Conservation (phyloP, 2,888 invertebrate genomes). For the Synanthedon formicaeformis region DNA sequence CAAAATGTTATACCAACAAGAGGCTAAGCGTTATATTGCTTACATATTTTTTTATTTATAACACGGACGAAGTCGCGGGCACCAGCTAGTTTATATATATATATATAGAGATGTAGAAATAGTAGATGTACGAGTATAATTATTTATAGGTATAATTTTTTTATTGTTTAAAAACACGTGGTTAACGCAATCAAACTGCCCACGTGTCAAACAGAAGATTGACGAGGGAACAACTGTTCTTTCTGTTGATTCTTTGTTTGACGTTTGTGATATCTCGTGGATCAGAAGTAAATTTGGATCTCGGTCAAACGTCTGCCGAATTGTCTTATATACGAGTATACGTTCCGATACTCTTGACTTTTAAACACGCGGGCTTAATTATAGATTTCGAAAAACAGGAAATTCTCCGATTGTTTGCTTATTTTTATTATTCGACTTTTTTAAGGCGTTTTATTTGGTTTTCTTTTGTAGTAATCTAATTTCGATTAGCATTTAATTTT, state of each 20-base stretch:
- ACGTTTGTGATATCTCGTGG: constrained; percentile 21
- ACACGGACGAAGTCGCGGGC: too few species aligned
- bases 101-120: too few species aligned
- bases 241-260: constrained; percentile 20
- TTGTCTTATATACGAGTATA: constrained; percentile 9
- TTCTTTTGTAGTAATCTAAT: too few species aligned
- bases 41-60: too few species aligned
- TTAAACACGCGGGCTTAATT: background rate
- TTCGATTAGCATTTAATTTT: too few species aligned
- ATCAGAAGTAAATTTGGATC: constrained; percentile 34
- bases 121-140: too few species aligned
- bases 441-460: too few species aligned
- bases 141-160: background rate
- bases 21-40: too few species aligned
- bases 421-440: background rate
- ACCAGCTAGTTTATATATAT: too few species aligned
- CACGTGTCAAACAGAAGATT: constrained; percentile 28
- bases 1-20: too few species aligned
- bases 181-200: constrained; percentile 30
- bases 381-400: background rate
- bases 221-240: constrained; percentile 32
- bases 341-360: constrained; percentile 1
- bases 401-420: background rate
- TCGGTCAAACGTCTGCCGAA: constrained; percentile 30
- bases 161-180: constrained; percentile 2